These are phyloP conservation scores for Corticium candelabrum DNA, from an alignment of 37 sponge, comb jelly and placozoan species.

Conservation along the genomic window DNA sequence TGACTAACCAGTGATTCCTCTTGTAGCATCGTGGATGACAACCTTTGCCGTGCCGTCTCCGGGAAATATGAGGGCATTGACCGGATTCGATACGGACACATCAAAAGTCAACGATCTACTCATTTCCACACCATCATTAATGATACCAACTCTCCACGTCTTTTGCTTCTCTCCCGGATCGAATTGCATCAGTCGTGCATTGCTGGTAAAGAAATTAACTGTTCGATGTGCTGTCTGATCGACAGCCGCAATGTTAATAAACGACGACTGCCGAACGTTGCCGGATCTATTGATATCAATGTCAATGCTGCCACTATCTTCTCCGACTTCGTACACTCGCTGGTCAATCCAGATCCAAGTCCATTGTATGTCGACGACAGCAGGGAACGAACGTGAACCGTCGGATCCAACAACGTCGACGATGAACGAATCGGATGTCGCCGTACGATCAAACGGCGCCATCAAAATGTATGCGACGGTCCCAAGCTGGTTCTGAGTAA, in stretches of 20 bases:
- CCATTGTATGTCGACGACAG: neutral
- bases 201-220: neutral
- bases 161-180: neutral
- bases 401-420: neutral
- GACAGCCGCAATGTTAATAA: neutral
- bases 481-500: neutral
- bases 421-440: neutral
- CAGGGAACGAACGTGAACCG: neutral
- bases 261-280: neutral
- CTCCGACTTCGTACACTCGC: neutral
- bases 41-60: too few relatives aligned
- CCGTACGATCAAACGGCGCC: neutral
- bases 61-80: neutral
- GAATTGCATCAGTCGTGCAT: neutral
- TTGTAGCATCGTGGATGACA: too few relatives aligned
- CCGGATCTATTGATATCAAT: neutral
- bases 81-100: neutral
- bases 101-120: neutral
- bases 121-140: neutral
- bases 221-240: neutral
- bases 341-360: neutral
- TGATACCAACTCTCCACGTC: neutral
- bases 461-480: neutral
- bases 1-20: too few relatives aligned
- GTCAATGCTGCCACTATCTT: neutral